These are phyloP conservation scores for Lagopus leucura DNA, from an alignment of 2,113 vertebrate genomes.

Conservation along the genomic window DNA sequence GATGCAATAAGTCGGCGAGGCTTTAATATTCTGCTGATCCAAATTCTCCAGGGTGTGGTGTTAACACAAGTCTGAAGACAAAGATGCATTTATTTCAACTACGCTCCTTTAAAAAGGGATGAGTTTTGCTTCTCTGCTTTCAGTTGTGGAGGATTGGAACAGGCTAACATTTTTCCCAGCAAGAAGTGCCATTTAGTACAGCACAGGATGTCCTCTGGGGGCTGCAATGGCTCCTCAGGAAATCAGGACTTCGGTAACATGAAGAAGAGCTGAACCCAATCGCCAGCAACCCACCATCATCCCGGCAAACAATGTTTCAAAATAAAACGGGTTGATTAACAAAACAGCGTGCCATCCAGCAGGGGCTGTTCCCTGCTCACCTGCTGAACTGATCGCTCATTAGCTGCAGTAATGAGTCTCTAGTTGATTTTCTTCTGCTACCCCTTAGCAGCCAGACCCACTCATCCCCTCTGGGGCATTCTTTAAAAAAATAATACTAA, in stretches of 20 bases:
- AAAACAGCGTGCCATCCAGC: background rate
- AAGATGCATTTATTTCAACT: constrained; percentile 31
- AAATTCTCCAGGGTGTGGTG: background rate
- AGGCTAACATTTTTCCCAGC: rapidly evolving
- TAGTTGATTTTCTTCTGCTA: constrained; percentile 9
- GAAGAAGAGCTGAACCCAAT: background rate
- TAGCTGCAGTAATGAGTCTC: background rate
- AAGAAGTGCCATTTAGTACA: background rate
- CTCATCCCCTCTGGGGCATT: background rate
- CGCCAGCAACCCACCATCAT: background rate
- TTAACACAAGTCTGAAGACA: constrained; percentile 31
- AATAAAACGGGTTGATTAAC: background rate
- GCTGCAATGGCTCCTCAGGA: background rate
- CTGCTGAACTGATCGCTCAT: background rate
- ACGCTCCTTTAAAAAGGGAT: background rate
- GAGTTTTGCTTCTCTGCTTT: background rate
- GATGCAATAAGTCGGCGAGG: constrained; percentile 32
- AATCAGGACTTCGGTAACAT: background rate
- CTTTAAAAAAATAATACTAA: background rate
- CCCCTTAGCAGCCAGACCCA: constrained; percentile 27
- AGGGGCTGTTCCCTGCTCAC: constrained; percentile 24
- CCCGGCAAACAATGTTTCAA: background rate
- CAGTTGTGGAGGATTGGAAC: background rate
- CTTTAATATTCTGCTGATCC: constrained; percentile 37
- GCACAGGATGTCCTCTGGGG: background rate